Conservation (phyloP, 2,797 vertebrate species). For the Siniperca scherzeri region DNA sequence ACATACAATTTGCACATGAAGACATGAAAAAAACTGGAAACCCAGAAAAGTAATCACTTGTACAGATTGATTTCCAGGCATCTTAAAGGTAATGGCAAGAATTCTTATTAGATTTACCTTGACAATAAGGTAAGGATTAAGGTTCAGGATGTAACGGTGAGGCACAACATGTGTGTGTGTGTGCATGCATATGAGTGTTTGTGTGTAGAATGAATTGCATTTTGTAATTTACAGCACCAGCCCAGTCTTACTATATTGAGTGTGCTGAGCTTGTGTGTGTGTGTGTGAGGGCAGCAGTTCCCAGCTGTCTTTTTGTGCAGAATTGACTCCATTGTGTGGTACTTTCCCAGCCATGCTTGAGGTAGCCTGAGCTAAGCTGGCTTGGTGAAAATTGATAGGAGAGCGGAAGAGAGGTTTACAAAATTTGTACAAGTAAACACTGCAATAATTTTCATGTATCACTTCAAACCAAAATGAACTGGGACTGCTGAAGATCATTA, state of each 20-base stretch:
- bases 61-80: slow-evolving; percentile 25
- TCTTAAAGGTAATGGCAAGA: slow-evolving; percentile 30
- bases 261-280: slow-evolving; percentile 19
- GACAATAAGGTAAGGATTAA: slow-evolving; percentile 37
- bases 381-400: slow-evolving; percentile 68
- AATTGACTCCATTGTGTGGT: slow-evolving; percentile 61
- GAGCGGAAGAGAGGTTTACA: slow-evolving; percentile 64
- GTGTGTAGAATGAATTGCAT: slow-evolving; percentile 3
- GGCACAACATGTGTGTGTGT: slow-evolving; percentile 1
- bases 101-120: slow-evolving; percentile 51
- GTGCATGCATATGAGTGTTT: neutral
- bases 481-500: slow-evolving; percentile 70
- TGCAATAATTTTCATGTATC: slow-evolving; percentile 73
- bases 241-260: neutral
- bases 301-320: slow-evolving; percentile 55
- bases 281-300: slow-evolving; percentile 9
- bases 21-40: slow-evolving; percentile 7
- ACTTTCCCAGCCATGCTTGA: slow-evolving; percentile 66
- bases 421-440: slow-evolving; percentile 73
- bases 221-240: slow-evolving; percentile 47
- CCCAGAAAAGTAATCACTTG: slow-evolving; percentile 31
- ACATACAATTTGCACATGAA: neutral
- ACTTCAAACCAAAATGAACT: slow-evolving; percentile 72
- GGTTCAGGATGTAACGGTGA: slow-evolving; percentile 1
- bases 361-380: slow-evolving; percentile 63